phyloP scores from a whole-genome alignment of 2,888 invertebrate species.

The Acanthosepion esculentum region DNA sequence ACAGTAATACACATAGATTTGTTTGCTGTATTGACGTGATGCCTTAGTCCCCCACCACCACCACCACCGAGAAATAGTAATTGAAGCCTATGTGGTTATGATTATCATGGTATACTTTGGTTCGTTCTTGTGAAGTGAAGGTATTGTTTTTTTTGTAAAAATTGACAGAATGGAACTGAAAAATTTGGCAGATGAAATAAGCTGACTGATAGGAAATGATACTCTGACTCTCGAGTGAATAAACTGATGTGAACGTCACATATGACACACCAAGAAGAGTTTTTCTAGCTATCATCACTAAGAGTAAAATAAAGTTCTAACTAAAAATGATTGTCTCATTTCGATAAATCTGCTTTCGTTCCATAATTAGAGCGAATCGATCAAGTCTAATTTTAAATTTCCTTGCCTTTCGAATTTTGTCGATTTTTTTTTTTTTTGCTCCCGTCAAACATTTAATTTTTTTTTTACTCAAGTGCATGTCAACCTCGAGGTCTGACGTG shows the following conservation, averaged over 20 bases:
- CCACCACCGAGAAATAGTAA: too few species aligned
- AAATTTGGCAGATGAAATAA: background rate
- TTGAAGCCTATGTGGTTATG: background rate
- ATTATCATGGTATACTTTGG: background rate
- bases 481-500: conserved; percentile 12
- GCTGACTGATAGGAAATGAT: too few species aligned
- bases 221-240: too few species aligned
- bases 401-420: background rate
- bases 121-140: background rate
- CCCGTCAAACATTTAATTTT: background rate
- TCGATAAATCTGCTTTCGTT: background rate
- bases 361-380: background rate
- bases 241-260: background rate
- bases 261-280: background rate
- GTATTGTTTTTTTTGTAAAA: background rate
- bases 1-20: background rate
- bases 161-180: background rate
- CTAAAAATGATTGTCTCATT: background rate
- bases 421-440: background rate
- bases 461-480: background rate
- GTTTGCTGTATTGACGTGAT: background rate
- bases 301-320: background rate
- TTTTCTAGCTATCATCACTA: background rate
- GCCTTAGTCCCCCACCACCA: background rate
- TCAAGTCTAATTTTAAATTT: background rate